Evolutionary conservation across 2,888 invertebrate species (phyloP), one percentile per base, ranked within the genome.

Genomic region (Itoplectis maculator): DNA sequence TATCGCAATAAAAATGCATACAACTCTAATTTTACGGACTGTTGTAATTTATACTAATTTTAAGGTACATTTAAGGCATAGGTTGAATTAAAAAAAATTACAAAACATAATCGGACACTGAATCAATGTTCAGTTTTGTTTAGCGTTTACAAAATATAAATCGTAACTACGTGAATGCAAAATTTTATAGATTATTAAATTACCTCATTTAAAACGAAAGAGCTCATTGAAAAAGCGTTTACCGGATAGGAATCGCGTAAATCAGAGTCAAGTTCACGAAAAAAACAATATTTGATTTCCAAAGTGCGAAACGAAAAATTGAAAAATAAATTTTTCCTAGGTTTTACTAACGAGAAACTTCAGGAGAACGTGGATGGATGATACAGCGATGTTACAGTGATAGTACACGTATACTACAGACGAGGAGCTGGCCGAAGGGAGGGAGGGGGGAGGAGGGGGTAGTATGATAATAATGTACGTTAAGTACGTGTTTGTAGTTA

Each of bases 401-500:
- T 68, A 51, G 20, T 42, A 74, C 42, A 54, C 54, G 40, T 65
- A 45, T 51, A 15, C 49, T 23, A 29, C 56, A 63, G 54, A 74
- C 59, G 63, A 47, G 42, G 42, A 13, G 51, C n/a, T 15, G 72
- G 20, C n/a, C 18, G 45, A 29, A 40, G 23, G 18, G 56, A 11
- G 23, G 56, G 20, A 20, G 1, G 11, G 40, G 13, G 45, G 8
- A n/a, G 54, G 35, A 23, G 45, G 66, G 47, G 29, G 72, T 79
- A 74, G 82, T 83, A 90, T 85, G 88, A 91, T 90, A 91, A 90
- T 91, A 89, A 91, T 88, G 87, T 91, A 90, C 91, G 89, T 90
- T 92, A 92, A 92, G 90, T 91, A 92, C 91, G 92, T 92, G 91
- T 92, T 92, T 91, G 92, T 92, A 92, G 91, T 92, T 92, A 92